A percentile compares a stretch with the other conserved stretches of the same genome.
Conservation (phyloP, 2,797 vertebrate species). For the Cuculus canorus region DNA sequence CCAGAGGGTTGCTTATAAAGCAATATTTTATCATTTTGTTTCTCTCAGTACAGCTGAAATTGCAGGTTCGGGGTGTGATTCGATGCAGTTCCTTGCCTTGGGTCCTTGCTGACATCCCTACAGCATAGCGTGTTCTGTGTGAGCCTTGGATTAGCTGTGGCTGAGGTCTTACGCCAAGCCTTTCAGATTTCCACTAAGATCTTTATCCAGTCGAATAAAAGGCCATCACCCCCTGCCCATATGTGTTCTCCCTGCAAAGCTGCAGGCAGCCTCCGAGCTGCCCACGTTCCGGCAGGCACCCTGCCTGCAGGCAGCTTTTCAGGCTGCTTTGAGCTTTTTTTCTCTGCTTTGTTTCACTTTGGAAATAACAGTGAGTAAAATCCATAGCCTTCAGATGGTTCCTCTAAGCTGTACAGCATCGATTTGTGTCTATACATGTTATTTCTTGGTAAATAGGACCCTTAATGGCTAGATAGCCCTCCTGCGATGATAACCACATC, state of each 20-base stretch:
- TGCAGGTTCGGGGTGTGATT: neutral
- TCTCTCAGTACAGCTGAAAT: neutral
- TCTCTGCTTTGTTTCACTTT: neutral
- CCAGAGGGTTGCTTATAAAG: neutral
- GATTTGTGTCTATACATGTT: neutral
- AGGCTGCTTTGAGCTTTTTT: neutral
- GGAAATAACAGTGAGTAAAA: neutral
- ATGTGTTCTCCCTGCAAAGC: slow-evolving; percentile 38
- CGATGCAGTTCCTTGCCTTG: neutral
- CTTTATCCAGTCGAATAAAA: slow-evolving; percentile 44
- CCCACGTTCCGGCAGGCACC: neutral
- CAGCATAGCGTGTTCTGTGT: neutral
- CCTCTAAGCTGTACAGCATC: neutral
- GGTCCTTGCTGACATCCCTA: neutral
- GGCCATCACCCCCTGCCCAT: slow-evolving; percentile 39
- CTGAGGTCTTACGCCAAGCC: neutral
- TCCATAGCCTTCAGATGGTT: neutral
- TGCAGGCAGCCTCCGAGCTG: slow-evolving; percentile 21
- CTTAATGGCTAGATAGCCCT: neutral
- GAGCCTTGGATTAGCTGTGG: slow-evolving; percentile 9
- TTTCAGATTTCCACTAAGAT: slow-evolving; percentile 44
- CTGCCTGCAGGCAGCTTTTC: slow-evolving; percentile 2
- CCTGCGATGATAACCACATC: neutral
- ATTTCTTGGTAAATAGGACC: neutral
- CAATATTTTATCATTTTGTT: neutral